Evolutionary conservation across 1,140 invertebrate species (phyloP), one percentile per base, ranked within the genome.

Genomic region (Palaemon carinicauda): DNA sequence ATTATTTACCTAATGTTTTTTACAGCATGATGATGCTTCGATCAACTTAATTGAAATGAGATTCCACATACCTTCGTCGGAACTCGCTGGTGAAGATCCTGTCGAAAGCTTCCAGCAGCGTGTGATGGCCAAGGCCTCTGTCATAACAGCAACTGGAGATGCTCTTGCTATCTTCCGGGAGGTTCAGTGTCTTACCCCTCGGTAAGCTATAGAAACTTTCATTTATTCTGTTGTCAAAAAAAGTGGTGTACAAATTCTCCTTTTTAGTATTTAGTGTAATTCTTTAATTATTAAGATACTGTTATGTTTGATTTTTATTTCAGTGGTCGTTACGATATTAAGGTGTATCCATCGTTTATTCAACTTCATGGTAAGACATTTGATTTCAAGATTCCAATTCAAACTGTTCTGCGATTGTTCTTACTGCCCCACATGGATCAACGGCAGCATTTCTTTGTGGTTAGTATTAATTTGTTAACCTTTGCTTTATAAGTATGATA

Each of bases 301-400:
- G 24, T 10, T 1, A 90, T 92, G 94, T 93, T 54, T 92, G 97
- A 97, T 7, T 73, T n/a, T 27, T 65, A 15, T 84, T 84, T 19
- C 88, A 89, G 88, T 93, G 99, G 99, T 94, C 97, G 99, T 88
- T 99, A 99, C 91, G 99, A 99, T 91, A 98, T 99, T 92, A 99
- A 99, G 93, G 95, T 99, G 65, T 99, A 98, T 91, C 96, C 96
- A 82, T 95, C 97, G 2, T 99, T 99, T 92, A 96, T 99, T 90
- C 98, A 99, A 93, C 94, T 99, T 79, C 99, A 99, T 91, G 99
- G 99, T 92, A 99, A 99, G 94, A 99, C 99, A 0, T 99, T 99
- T 91, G 98, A 99, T 93, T 99, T 99, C 92, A 99, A 99, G 92
- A 99, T 99, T 90, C 97, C 98, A 0, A 96, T 98, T 94, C 96